Percentiles rank a stretch among this genome's conserved stretches.
phyloP scores from a whole-genome alignment of 2,888 invertebrate genomes.

The Schizotus pectinicornis region DNA sequence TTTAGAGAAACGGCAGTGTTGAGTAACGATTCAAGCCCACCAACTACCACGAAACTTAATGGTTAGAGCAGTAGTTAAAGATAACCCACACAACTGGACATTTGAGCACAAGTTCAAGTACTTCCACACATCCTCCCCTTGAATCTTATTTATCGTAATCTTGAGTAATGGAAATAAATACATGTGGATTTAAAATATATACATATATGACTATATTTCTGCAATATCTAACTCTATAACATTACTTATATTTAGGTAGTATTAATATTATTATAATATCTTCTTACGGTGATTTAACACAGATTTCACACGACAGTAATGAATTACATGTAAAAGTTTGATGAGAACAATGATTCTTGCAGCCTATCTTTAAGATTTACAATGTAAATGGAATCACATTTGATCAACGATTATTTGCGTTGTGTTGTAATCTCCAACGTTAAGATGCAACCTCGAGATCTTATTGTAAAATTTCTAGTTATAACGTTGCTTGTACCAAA shows the following conservation, averaged over 20 bases:
- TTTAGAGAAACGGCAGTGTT: slow-evolving; percentile 56
- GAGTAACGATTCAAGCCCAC: slow-evolving; percentile 52
- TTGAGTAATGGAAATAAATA: slow-evolving; percentile 30
- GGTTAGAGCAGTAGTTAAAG: neutral
- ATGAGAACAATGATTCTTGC: slow-evolving; percentile 28
- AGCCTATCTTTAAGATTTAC: slow-evolving; percentile 29
- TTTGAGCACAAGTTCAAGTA: slow-evolving; percentile 45
- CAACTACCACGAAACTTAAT: slow-evolving; percentile 30
- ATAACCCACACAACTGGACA: slow-evolving; percentile 43
- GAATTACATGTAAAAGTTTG: slow-evolving; percentile 33
- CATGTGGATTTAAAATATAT: slow-evolving; percentile 42
- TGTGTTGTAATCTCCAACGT: too few relatives aligned
- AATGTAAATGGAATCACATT: slow-evolving; percentile 43
- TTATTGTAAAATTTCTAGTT: slow-evolving; percentile 5
- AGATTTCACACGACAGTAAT: slow-evolving; percentile 43
- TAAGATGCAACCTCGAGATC: slow-evolving; percentile 8
- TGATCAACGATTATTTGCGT: slow-evolving; percentile 30
- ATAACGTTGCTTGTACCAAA: slow-evolving; percentile 21
- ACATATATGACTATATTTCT: slow-evolving; percentile 31
- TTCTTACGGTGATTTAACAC: slow-evolving; percentile 37
- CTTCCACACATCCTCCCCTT: slow-evolving; percentile 25
- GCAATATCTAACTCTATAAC: slow-evolving; percentile 46
- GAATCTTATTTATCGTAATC: slow-evolving; percentile 24
- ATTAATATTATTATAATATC: slow-evolving; percentile 39
- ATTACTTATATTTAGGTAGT: slow-evolving; percentile 45